Evolutionary conservation across 2,797 vertebrate species (phyloP).

Genomic region (Synanceia verrucosa): DNA sequence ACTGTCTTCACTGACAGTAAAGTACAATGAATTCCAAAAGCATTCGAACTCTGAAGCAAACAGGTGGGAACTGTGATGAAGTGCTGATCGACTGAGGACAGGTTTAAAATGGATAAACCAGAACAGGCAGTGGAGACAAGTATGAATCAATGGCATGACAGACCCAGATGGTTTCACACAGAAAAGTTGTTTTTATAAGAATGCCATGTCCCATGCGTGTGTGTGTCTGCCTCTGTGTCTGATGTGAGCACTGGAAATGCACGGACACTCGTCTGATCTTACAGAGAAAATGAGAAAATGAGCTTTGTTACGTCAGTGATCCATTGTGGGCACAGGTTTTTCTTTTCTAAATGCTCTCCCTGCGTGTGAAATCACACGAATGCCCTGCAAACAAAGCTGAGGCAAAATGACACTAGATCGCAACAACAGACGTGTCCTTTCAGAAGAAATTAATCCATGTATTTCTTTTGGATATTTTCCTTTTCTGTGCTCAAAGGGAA

Average conservation of each 20-base stretch:
- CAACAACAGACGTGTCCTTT: not conserved
- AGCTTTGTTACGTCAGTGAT: constrained; percentile 18
- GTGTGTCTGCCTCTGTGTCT: constrained; percentile 23
- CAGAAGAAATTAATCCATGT: not conserved
- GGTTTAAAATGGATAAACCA: constrained; percentile 1
- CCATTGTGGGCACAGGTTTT: constrained; percentile 21
- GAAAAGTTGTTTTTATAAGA: constrained; percentile 2
- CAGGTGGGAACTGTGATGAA: constrained; percentile 18
- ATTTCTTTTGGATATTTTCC: not conserved
- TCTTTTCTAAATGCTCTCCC: constrained; percentile 11
- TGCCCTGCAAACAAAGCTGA: not conserved
- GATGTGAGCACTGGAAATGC: constrained; percentile 27
- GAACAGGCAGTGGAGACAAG: not conserved
- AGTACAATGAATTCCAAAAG: not conserved
- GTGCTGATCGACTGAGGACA: not conserved
- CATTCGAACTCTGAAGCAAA: not conserved
- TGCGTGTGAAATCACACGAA: constrained; percentile 11
- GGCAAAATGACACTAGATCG: not conserved
- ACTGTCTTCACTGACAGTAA: constrained; percentile 1
- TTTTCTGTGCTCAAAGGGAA: not conserved
- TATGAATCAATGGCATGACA: not conserved
- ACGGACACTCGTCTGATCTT: not conserved
- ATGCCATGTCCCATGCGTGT: constrained; percentile 2
- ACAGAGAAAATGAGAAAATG: constrained; percentile 21
- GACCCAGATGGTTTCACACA: constrained; percentile 6